phyloP scores from a whole-genome alignment of 2,888 invertebrate genomes.

The Nemotelus nigrinus region DNA sequence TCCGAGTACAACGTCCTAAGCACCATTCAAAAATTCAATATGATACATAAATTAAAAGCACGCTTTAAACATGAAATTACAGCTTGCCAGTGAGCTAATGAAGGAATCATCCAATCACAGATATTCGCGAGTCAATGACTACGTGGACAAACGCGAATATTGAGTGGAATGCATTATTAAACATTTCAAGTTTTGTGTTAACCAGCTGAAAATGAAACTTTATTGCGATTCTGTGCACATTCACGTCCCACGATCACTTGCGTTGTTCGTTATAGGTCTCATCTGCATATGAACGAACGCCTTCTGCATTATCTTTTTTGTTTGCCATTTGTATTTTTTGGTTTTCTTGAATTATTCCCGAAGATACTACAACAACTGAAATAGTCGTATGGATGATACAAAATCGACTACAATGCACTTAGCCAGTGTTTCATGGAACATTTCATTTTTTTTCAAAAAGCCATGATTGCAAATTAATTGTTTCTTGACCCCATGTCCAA shows the following conservation, averaged over 20 bases:
- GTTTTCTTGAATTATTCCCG: background rate
- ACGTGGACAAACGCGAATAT: background rate
- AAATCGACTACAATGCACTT: slow-evolving; percentile 12
- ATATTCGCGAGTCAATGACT: background rate
- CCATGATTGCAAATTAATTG: slow-evolving; percentile 34
- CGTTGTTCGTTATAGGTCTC: slow-evolving; percentile 15
- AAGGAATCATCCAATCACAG: slow-evolving; percentile 3
- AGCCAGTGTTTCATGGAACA: slow-evolving; percentile 5
- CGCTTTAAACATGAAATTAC: too few species aligned
- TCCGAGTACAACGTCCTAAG: too few species aligned
- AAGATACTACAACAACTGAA: background rate
- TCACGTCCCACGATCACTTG: slow-evolving; percentile 21
- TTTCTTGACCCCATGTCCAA: slow-evolving; percentile 33
- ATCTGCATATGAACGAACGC: slow-evolving; percentile 39
- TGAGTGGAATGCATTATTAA: slow-evolving; percentile 5
- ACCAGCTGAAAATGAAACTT: slow-evolving; percentile 35
- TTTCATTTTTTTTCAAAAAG: background rate
- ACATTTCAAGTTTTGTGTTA: slow-evolving; percentile 32
- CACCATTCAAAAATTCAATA: too few species aligned
- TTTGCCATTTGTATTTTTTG: background rate
- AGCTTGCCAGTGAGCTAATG: background rate
- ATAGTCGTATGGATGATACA: slow-evolving; percentile 4
- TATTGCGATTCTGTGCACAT: slow-evolving; percentile 42
- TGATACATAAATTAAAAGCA: too few species aligned
- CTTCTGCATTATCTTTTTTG: slow-evolving; percentile 19